phyloP scores from a whole-genome alignment of 2,797 vertebrate species.

The Sarcoramphus papa region DNA sequence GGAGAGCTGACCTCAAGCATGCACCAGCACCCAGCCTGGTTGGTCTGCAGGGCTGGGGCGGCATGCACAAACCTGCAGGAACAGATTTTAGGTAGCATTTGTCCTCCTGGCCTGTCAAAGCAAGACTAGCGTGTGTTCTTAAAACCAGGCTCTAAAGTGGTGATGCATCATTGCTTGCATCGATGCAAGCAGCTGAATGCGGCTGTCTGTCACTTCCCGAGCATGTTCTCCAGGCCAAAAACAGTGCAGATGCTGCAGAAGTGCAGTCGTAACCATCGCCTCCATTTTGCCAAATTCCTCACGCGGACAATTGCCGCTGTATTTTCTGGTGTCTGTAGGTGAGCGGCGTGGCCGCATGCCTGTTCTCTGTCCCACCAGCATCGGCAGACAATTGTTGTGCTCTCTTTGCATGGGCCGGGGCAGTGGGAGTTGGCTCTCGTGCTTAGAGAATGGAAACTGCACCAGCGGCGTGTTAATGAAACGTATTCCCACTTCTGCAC shows the following conservation, averaged over 20 bases:
- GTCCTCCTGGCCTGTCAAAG: not conserved
- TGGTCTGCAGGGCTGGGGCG: not conserved
- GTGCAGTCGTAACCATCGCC: rapidly evolving
- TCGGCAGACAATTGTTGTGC: constrained; percentile 21
- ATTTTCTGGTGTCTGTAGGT: constrained; percentile 37
- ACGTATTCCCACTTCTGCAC: constrained; percentile 60
- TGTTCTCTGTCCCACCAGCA: not conserved
- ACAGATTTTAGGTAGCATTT: not conserved
- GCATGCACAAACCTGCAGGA: not conserved
- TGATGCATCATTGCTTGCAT: not conserved
- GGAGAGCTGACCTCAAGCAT: not conserved
- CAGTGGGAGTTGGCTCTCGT: constrained; percentile 57
- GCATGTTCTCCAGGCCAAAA: rapidly evolving
- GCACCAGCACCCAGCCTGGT: not conserved
- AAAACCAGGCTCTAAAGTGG: not conserved
- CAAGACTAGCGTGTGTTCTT: not conserved
- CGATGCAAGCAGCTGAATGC: not conserved
- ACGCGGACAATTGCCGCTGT: not conserved
- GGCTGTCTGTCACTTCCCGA: not conserved
- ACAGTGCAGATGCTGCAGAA: not conserved
- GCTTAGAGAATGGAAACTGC: constrained; percentile 38
- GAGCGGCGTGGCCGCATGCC: not conserved
- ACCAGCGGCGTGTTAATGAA: not conserved
- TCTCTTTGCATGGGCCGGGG: not conserved
- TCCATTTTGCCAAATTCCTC: not conserved